Base-by-base conservation (phyloP, 1,140 invertebrate genomes). In the Drosophila busckii region DNA sequence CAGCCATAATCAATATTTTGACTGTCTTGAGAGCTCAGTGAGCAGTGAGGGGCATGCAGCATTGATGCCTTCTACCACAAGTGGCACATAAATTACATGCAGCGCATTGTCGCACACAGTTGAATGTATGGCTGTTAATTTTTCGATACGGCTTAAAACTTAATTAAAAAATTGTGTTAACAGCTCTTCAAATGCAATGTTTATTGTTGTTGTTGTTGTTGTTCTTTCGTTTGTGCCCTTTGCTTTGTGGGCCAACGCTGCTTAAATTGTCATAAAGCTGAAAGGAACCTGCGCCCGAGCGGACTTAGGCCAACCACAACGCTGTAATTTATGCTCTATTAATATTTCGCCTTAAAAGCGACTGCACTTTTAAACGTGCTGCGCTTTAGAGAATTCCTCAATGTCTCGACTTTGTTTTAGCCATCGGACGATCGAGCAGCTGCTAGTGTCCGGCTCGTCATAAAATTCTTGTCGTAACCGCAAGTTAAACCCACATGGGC, bases 161-260 rank as follows among this genome's bases (percentile, higher is more conserved):
- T 80, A 80, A 80, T 80, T 80, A 80, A 80, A 80, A 82, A 80
- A 80, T 80, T n/a, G n/a, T n/a, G n/a, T n/a, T n/a, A n/a, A n/a
- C n/a, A n/a, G n/a, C n/a, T n/a, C n/a, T n/a, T n/a, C n/a, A n/a
- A n/a, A n/a, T n/a, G n/a, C n/a, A n/a, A n/a, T n/a, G n/a, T n/a
- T n/a, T n/a, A n/a, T n/a, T n/a, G n/a, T n/a, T n/a, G n/a, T n/a
- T n/a, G n/a, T n/a, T n/a, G n/a, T n/a, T n/a, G n/a, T n/a, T n/a
- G n/a, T n/a, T n/a, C n/a, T n/a, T n/a, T n/a, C n/a, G n/a, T n/a
- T n/a, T n/a, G n/a, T 10, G 62, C 52, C 29, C 40, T 28, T 48
- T n/a, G n/a, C n/a, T 67, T 67, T 68, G 55, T 68, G 45, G 49
- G 54, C 50, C 70, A 80, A 35, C n/a, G 46, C 73, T 82, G 59